A percentile compares a stretch with the other conserved stretches of the same genome.
Conservation (phyloP, 37 sponge, comb jelly and placozoan species). For the Tethya wilhelma region DNA sequence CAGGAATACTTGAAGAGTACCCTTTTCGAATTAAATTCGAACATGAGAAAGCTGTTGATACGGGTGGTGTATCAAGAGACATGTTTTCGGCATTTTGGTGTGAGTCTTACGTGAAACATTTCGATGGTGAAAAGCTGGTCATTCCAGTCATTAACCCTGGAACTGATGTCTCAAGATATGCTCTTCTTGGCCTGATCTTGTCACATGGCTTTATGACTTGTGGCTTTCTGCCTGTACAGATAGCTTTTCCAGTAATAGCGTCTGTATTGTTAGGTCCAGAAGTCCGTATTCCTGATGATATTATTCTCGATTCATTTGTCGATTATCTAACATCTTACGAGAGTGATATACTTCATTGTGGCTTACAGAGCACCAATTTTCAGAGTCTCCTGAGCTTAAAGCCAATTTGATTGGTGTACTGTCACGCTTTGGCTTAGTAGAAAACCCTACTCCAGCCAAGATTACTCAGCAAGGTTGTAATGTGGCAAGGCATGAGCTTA, state of each 20-base stretch:
- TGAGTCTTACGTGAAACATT: constrained; percentile 8
- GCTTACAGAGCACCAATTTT: neutral
- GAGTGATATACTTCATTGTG: neutral
- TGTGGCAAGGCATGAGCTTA: constrained; percentile 4
- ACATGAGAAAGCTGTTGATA: constrained; percentile 10
- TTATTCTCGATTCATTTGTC: constrained; percentile 15
- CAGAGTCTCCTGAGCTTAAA: neutral
- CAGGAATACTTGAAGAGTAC: neutral
- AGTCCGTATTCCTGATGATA: constrained; percentile 1
- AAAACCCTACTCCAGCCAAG: constrained; percentile 3
- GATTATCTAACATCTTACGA: constrained; percentile 9
- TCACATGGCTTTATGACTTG: constrained; percentile 22
- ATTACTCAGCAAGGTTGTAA: neutral
- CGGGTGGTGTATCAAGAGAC: constrained; percentile 10
- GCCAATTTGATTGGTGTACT: neutral
- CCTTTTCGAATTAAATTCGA: constrained; percentile 12
- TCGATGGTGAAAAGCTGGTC: constrained; percentile 17
- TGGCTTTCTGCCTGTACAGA: constrained; percentile 17
- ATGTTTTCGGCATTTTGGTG: constrained; percentile 15
- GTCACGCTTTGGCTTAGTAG: constrained; percentile 1
- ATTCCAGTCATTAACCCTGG: constrained; percentile 9
- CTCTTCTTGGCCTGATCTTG: constrained; percentile 8
- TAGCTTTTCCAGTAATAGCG: constrained; percentile 22
- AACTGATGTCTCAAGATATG: constrained; percentile 1
- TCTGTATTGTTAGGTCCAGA: constrained; percentile 10